Conservation (phyloP, 2,113 vertebrate species). For the Hypanus sabinus region DNA sequence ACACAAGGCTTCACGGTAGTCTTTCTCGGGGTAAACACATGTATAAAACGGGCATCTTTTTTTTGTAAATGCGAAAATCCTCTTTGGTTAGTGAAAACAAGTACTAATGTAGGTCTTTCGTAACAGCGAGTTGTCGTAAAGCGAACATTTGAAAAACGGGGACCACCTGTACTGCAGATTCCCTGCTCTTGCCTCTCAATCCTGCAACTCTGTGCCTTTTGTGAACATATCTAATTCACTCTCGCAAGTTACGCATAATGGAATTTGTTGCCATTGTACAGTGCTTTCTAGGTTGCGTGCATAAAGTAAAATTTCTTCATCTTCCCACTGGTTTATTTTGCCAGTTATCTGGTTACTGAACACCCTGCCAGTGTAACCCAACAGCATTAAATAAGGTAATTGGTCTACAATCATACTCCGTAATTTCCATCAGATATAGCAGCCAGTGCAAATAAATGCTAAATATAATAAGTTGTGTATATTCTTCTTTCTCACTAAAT, state of each 20-base stretch:
- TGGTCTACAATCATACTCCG: not conserved
- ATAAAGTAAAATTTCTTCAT: not conserved
- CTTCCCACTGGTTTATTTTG: not conserved
- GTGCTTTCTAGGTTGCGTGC: not conserved
- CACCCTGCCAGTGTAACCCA: not conserved
- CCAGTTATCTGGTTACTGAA: not conserved
- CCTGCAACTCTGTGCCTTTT: not conserved
- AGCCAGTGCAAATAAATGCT: not conserved
- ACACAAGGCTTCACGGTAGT: no score
- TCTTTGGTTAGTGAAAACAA: no score
- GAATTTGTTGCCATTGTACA: not conserved
- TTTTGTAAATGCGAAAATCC: no score
- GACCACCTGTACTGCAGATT: no score
- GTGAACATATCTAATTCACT: not conserved
- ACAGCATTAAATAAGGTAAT: not conserved
- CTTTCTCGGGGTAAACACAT: no score
- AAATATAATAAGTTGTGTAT: not conserved
- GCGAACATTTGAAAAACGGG: no score
- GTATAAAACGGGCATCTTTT: no score
- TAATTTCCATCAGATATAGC: not conserved
- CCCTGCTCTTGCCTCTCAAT: not conserved
- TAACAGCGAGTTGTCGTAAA: no score
- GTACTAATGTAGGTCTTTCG: no score
- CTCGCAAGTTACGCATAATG: not conserved
- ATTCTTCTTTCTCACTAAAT: not conserved